These are phyloP conservation scores for Lucinisca nassula DNA, from an alignment of 2,888 invertebrate genomes.

Conservation along the genomic window DNA sequence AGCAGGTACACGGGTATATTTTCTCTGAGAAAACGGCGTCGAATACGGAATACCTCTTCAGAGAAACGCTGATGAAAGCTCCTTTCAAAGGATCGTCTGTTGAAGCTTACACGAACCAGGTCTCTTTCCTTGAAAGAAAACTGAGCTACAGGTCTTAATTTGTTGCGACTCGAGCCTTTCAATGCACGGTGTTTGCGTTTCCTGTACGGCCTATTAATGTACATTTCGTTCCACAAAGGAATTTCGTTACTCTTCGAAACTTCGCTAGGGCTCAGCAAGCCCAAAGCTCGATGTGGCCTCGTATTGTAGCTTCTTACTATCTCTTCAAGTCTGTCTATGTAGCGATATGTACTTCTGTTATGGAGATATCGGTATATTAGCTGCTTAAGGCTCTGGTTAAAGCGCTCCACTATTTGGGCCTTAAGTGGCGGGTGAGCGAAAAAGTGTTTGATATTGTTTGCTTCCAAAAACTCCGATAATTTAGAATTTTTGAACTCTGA, in stretches of 20 bases:
- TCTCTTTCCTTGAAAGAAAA: background rate
- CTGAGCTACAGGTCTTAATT: background rate
- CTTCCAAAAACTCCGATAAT: background rate
- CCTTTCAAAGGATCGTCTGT: background rate
- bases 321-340: background rate
- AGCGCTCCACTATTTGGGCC: constrained; percentile 3
- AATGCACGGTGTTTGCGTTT: background rate
- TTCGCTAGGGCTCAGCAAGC: background rate
- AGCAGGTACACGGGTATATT: constrained; percentile 6
- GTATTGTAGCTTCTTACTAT: background rate
- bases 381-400: constrained; percentile 7
- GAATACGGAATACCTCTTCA: constrained; percentile 1
- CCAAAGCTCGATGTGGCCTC: background rate
- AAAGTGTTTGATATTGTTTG: constrained; percentile 1
- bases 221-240: constrained; percentile 17
- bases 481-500: background rate
- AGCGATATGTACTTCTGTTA: background rate
- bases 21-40: background rate
- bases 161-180: background rate
- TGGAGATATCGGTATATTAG: constrained; percentile 1
- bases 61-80: constrained; percentile 8
- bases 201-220: constrained; percentile 3
- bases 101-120: background rate
- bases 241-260: background rate
- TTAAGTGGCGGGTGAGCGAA: background rate